Base-by-base conservation (phyloP, 2,888 invertebrate species). In the Patella depressa region DNA sequence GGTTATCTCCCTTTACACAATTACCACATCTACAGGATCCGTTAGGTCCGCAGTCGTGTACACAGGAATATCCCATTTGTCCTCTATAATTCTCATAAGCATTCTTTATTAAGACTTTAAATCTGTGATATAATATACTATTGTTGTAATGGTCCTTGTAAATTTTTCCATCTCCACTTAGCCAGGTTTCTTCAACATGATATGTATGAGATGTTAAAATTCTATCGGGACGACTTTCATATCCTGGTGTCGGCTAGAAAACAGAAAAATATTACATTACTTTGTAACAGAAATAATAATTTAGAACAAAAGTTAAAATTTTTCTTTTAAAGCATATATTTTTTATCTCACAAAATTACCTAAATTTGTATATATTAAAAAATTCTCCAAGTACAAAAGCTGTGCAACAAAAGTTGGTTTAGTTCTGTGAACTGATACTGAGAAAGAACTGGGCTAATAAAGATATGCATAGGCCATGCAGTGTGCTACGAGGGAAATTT, bases 11-110 rank as follows among this genome's bases (percentile, higher is more conserved):
- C 57, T 78, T 82, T 17, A 87, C 84, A 82, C 90, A 90, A 5
- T 89, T 79, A 2, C 90, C 89, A 83, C 90, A 90, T 2, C 88
- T 82, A 79, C 90, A 90, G 0, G 87, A 87, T 9, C 89, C 90
- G 72, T 85, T 84, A 14, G 90, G 90, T 4, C 90, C 90, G 83
- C 90, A 90, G 80, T 90, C 90, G 72, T 89, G 88, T 15, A 78
- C 53, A 76, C 90, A 90, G 9, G 88, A 78, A 78, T 87, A 88
- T 19, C 90, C 90, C 7, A 55, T 15, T n/a, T 74, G 55, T 4
- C 85, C 85, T n/a, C 76, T 59, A 73, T 85, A 82, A 29, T 83
- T 78, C 71, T 85, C 78, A 34, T 77, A 81, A 57, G 86, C 82
- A 29, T 84, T 81, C 11, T 78, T 77, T 69, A 88, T 71, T 9